Base-by-base conservation (phyloP, 2,113 vertebrate genomes). In the Pedionomus torquatus region DNA sequence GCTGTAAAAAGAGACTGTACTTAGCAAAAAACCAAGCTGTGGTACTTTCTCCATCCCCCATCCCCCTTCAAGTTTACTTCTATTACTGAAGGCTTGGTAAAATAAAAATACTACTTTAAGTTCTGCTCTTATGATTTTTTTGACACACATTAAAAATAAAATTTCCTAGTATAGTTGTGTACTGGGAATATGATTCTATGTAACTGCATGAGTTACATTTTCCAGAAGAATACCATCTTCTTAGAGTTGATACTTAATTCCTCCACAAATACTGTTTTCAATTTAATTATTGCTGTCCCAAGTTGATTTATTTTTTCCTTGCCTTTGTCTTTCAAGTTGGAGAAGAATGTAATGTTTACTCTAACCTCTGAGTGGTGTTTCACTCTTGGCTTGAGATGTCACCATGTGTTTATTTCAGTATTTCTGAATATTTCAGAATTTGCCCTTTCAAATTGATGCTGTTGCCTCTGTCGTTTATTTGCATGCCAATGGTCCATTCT, bases 101-200 rank as follows among this genome's bases (percentile, higher is more conserved):
- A 91, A 79, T 64, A n/a, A 25, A 95, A 91, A 79, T 64, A n/a
- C 30, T 39, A 5, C 52, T 88, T 46, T 21, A 52, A 35, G 17
- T 68, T 94, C 37, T 92, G 44, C 54, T 64, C 23, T 74, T 74
- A 41, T 64, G 37, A 60, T 68, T 96, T 90, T 96, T 90, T 86
- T 86, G 30, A 26, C 18, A 24, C 9, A 41, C 16, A 12, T 86
- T 54, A 77, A 63, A 95, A 86, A 64, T 43, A 7, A 39, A 52
- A 55, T 52, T 88, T 90, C 28, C 11, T 64, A 11, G 7, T 48
- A 17, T 64, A 60, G 20, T 63, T 66, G 28, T 46, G 25, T 54
- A 57, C 63, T 70, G 68, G 31, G 21, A 64, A 48, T 93, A 33
- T 0, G 0, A 19, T 69, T 90, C 20, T 70, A 7, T 25, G 58